These are phyloP conservation scores for Baryphthengus martii DNA, from an alignment of 2,113 vertebrate genomes.

Conservation along the genomic window DNA sequence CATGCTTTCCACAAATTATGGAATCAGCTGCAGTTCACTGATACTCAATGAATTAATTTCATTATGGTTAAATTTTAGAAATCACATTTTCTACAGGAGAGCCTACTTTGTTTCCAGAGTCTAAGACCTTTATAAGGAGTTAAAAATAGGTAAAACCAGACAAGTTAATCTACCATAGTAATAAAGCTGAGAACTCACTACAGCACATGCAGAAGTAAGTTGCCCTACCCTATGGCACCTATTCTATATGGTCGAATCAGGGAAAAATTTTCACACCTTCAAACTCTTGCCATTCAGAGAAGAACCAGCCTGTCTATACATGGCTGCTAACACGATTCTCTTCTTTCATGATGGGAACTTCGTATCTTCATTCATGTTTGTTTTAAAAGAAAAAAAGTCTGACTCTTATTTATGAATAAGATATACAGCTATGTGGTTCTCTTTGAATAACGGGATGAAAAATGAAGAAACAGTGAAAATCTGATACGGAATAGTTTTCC, in stretches of 20 bases:
- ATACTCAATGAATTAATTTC: background rate
- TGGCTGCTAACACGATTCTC: background rate
- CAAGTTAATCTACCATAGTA: background rate
- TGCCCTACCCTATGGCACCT: background rate
- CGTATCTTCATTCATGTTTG: background rate
- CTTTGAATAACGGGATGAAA: background rate
- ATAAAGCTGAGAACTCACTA: background rate
- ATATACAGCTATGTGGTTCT: background rate
- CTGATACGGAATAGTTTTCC: background rate
- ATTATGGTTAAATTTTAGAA: background rate
- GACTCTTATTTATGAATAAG: background rate
- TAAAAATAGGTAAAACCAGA: background rate
- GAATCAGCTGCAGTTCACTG: background rate
- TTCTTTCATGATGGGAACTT: background rate
- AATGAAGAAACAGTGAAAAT: background rate
- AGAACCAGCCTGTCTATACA: background rate
- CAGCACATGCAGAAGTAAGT: background rate
- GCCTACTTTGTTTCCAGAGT: background rate
- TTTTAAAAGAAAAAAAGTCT: background rate
- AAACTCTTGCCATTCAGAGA: background rate
- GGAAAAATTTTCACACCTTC: background rate
- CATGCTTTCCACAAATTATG: rapidly evolving
- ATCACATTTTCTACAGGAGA: background rate
- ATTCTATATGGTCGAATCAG: background rate
- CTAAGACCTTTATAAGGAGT: background rate